A percentile compares a stretch with the other conserved stretches of the same genome.
phyloP scores from a whole-genome alignment of 2,113 vertebrate species.

The Macrotus californicus region DNA sequence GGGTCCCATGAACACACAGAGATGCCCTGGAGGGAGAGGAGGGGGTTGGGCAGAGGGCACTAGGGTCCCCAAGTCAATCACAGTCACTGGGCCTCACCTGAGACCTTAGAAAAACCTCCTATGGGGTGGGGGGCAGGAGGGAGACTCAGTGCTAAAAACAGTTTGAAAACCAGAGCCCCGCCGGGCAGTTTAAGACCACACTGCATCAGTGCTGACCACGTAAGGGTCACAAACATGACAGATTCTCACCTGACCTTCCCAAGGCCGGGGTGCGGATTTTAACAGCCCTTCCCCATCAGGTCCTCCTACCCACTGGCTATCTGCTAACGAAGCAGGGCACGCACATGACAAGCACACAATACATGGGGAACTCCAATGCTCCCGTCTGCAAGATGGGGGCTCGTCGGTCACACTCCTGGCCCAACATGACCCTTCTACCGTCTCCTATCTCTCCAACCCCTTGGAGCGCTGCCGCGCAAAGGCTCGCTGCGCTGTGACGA shows the following conservation, averaged over 20 bases:
- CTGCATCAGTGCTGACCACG: neutral
- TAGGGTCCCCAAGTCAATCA: neutral
- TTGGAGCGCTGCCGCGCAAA: neutral
- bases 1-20: neutral
- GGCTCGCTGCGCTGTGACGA: neutral
- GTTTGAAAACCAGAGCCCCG: neutral
- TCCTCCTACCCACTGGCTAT: rapidly evolving
- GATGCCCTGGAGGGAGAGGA: neutral
- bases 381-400: neutral
- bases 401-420: rapidly evolving
- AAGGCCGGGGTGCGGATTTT: no score
- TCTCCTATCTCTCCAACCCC: neutral
- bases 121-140: rapidly evolving
- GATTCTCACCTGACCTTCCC: neutral
- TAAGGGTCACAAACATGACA: neutral
- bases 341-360: neutral
- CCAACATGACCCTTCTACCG: neutral
- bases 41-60: neutral
- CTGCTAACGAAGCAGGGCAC: rapidly evolving
- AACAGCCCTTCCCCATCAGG: neutral
- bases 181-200: neutral
- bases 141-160: neutral
- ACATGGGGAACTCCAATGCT: rapidly evolving
- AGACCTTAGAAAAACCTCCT: neutral
- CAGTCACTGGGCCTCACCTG: neutral